Conservation (phyloP, 2,888 invertebrate species). For the Synergus japonicus region DNA sequence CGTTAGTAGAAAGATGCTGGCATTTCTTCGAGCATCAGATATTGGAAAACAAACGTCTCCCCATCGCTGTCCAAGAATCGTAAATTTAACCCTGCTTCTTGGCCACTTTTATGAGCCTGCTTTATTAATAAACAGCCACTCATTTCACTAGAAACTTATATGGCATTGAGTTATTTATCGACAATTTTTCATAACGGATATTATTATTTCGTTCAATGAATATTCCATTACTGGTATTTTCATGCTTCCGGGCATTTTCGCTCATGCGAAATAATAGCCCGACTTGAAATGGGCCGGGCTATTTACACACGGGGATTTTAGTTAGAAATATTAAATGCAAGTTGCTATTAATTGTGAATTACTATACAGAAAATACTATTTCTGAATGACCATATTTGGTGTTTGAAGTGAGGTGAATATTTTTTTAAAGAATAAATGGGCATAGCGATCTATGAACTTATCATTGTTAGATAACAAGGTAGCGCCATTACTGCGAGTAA, state of each 20-base stretch:
- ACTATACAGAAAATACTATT: background rate
- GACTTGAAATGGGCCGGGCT: too few species aligned
- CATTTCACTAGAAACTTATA: constrained; percentile 13
- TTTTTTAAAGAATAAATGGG: background rate
- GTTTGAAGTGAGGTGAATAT: background rate
- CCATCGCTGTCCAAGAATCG: constrained; percentile 18
- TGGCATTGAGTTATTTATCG: background rate
- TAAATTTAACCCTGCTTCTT: constrained; percentile 19
- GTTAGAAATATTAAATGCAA: too few species aligned
- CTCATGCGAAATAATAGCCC: background rate
- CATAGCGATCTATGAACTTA: background rate
- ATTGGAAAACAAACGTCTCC: constrained; percentile 22
- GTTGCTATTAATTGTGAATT: background rate
- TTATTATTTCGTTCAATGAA: background rate
- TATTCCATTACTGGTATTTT: background rate
- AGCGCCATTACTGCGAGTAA: constrained; percentile 10
- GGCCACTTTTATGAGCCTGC: constrained; percentile 9
- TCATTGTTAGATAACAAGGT: constrained; percentile 6
- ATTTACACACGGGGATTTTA: too few species aligned
- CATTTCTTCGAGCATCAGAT: constrained; percentile 7
- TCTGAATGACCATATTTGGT: background rate
- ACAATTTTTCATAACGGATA: constrained; percentile 8
- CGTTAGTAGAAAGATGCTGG: constrained; percentile 4
- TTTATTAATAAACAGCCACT: constrained; percentile 32
- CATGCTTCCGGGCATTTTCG: background rate